Conservation (phyloP, 2,113 vertebrate genomes). For the Mormyrus iriodes region DNA sequence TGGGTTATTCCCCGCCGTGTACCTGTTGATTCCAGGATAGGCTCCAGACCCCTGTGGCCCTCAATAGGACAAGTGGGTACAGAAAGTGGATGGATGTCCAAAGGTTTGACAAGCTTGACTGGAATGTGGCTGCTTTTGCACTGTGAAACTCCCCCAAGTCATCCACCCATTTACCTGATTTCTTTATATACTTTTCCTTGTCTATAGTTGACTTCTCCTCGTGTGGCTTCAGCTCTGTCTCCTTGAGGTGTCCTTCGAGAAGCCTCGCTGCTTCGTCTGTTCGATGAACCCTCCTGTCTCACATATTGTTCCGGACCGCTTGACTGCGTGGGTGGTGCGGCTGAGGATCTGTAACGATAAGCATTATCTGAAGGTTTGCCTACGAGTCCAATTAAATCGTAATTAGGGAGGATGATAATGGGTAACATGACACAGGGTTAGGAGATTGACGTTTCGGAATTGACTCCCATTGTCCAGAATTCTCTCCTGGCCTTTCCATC, state of each 20-base stretch:
- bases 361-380: neutral
- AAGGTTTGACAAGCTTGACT: neutral
- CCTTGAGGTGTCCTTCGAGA: conserved; percentile 4
- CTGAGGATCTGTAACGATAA: neutral
- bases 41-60: neutral
- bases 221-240: neutral
- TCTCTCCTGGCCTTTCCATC: neutral
- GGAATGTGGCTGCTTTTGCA: neutral
- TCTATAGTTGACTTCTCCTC: neutral
- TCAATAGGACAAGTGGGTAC: neutral
- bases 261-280: neutral
- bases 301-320: neutral
- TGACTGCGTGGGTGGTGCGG: too few relatives aligned
- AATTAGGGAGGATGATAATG: neutral
- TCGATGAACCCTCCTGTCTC: neutral
- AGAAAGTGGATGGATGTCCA: neutral
- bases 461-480: neutral
- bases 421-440: neutral
- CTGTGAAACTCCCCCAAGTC: neutral
- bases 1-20: too few relatives aligned
- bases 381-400: neutral
- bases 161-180: neutral
- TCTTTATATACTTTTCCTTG: neutral
- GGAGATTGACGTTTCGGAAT: neutral
- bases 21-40: neutral